Percentiles rank a stretch among this genome's conserved stretches.
phyloP scores from a whole-genome alignment of 1,140 invertebrate genomes.

The Subanguina moxae region DNA sequence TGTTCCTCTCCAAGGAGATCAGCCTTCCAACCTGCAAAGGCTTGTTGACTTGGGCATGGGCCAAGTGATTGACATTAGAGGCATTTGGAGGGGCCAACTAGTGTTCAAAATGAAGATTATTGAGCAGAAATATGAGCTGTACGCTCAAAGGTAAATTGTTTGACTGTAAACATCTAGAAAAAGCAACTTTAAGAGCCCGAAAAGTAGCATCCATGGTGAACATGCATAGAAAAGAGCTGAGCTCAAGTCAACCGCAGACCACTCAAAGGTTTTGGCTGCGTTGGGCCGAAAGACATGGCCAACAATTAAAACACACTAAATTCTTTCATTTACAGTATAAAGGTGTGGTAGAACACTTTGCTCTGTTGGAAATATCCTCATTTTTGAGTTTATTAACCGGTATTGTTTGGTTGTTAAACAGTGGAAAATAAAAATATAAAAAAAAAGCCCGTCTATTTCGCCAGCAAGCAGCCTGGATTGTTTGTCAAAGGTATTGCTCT shows the following conservation, averaged over 20 bases:
- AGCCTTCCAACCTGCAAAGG: conserved; percentile 42
- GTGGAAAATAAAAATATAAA: no score
- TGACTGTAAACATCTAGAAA: background rate
- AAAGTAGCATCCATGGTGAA: conserved; percentile 35
- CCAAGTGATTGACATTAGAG: conserved; percentile 20
- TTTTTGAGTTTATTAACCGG: conserved; percentile 17
- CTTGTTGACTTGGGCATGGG: conserved; percentile 40
- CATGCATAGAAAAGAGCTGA: conserved; percentile 27
- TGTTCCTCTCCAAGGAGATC: conserved; percentile 52
- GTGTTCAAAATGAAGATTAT: conserved; percentile 16
- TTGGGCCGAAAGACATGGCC: conserved; percentile 38
- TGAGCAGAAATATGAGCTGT: conserved; percentile 29
- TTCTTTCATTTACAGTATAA: conserved; percentile 22
- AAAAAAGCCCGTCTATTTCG: no score
- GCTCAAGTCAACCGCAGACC: conserved; percentile 5
- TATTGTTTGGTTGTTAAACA: background rate
- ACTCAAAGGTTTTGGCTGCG: conserved; percentile 43
- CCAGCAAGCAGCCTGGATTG: no score
- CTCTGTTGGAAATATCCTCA: conserved; percentile 14
- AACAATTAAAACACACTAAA: conserved; percentile 8
- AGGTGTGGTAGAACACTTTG: conserved; percentile 22
- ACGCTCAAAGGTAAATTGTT: background rate
- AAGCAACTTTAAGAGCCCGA: conserved; percentile 18
- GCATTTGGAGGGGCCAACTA: conserved; percentile 27
- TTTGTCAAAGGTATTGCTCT: no score